Percentiles rank a stretch among this genome's conserved stretches.
Conservation (phyloP, 2,113 vertebrate genomes). For the Mungos mungo region DNA sequence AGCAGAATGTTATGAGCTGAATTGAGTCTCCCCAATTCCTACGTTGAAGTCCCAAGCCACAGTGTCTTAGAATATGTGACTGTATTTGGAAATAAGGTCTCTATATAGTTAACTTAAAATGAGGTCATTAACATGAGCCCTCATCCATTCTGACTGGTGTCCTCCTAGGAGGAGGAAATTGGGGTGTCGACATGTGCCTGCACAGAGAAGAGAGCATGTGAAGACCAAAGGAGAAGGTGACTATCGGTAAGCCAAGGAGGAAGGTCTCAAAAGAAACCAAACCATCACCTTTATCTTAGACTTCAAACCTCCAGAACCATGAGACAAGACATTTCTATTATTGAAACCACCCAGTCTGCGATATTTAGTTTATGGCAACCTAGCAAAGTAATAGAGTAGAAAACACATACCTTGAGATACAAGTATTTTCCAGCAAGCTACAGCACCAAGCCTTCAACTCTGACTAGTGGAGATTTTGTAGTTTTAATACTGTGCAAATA, state of each 20-base stretch:
- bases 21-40: not conserved
- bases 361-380: not conserved
- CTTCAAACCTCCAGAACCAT: not conserved
- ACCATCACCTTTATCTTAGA: not conserved
- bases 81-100: not conserved
- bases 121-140: no score
- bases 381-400: not conserved
- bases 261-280: not conserved
- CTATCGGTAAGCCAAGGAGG: not conserved
- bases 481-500: not conserved
- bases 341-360: not conserved
- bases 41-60: not conserved
- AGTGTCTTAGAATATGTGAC: not conserved
- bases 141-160: not conserved
- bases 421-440: not conserved
- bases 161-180: not conserved
- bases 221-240: not conserved
- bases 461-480: not conserved
- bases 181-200: rapidly evolving
- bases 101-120: not conserved
- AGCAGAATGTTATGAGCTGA: not conserved
- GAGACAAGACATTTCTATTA: not conserved
- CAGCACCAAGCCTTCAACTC: not conserved
- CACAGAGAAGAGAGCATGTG: not conserved
- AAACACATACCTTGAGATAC: not conserved